Evolutionary conservation across 2,888 invertebrate species (phyloP), one percentile per base, ranked within the genome.

Genomic region (Agriotes lineatus): DNA sequence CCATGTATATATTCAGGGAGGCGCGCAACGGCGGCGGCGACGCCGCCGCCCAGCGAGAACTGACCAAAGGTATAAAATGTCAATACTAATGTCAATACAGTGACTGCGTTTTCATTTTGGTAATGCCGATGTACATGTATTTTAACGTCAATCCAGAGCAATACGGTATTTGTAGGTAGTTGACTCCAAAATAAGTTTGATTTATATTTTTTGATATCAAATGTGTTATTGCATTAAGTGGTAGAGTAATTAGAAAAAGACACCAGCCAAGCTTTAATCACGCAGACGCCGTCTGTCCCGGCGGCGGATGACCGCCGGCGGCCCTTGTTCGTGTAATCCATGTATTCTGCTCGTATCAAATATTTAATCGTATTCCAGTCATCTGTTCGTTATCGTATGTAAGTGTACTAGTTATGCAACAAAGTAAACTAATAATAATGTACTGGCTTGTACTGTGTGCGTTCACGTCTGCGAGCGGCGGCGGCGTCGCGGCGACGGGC

Each of bases 131-230:
- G 68, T 70, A 67, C 70, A 63, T 78, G 78, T 81, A 82, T 82
- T 82, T 81, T 81, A 79, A 82, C 82, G 84, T 84, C 84, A 85
- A 85, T 85, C 84, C 83, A 83, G 83, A 85, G 85, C 85, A 85
- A 85, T 85, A 85, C 83, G 82, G 82, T 83, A 82, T 81, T 75
- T 81, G 82, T 84, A 83, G 83, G 79, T 83, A 84, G 82, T 73
- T 76, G 71, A 77, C 80, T 78, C 79, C 82, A 82, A 80, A 77
- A 77, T 77, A 79, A 78, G 78, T 80, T 78, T 82, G 79, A 77
- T 77, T 82, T 82, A 77, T 78, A 81, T 84, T 83, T 84, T 83
- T 84, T 84, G 83, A 84, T 84, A 83, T 82, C 80, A 82, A 81
- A 82, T 82, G 82, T 84, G 83, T 84, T 83, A 83, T 80, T 81